Percentiles rank a stretch among this genome's conserved stretches.
These are phyloP conservation scores for Petrolisthes cinctipes DNA, from an alignment of 2,888 invertebrate genomes.

Conservation along the genomic window DNA sequence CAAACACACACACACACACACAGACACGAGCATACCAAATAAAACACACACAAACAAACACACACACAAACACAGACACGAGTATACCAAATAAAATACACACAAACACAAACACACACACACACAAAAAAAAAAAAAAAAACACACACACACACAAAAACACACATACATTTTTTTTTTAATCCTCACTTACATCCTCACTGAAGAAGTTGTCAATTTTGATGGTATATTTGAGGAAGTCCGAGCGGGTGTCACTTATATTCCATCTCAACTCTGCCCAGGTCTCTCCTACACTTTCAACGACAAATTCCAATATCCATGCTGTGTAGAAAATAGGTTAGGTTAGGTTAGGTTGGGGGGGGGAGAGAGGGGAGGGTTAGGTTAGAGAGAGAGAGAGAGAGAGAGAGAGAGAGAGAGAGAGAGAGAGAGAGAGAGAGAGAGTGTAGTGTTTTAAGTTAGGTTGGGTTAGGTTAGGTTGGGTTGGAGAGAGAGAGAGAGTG, in stretches of 20 bases:
- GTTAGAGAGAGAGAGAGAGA: no score
- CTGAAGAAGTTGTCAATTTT: conserved; percentile 16
- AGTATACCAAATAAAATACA: no score
- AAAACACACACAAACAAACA: no score
- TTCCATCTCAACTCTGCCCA: conserved; percentile 37
- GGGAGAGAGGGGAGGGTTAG: no score
- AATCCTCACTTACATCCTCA: conserved; percentile 21
- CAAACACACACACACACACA: no score
- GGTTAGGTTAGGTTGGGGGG: no score
- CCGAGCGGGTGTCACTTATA: neutral
- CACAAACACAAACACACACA: no score
- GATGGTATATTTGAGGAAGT: conserved; percentile 28
- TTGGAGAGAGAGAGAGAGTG: neutral
- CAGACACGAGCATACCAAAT: no score
- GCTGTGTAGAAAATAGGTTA: neutral
- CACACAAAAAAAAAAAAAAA: no score
- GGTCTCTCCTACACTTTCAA: conserved; percentile 29
- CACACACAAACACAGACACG: no score
- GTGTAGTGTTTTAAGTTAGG: neutral
- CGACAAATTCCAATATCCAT: conserved; percentile 33
- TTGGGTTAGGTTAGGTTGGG: neutral
- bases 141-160: no score
- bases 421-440: neutral
- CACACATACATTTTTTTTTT: no score
- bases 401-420: neutral